phyloP scores from a whole-genome alignment of 2,797 vertebrate genomes.

The Silurus lanzhouensis region DNA sequence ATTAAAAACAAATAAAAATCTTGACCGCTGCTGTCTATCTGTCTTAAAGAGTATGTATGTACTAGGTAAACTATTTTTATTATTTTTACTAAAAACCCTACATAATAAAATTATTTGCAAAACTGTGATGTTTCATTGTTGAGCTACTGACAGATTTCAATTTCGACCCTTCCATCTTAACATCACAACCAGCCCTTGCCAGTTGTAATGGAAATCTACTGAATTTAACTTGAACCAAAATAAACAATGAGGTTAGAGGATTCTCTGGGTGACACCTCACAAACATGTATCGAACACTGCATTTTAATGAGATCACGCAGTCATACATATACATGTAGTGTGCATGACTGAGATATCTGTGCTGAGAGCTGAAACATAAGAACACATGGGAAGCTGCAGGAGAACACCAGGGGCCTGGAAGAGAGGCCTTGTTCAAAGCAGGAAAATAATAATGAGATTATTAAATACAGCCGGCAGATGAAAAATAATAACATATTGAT shows the following conservation, averaged over 20 bases:
- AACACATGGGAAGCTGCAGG: conserved; percentile 37
- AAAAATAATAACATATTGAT: conserved; percentile 86
- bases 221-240: conserved; percentile 3
- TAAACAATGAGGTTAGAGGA: background rate
- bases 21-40: background rate
- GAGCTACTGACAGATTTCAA: background rate
- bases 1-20: background rate
- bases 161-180: background rate
- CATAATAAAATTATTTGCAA: background rate
- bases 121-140: background rate
- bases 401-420: conserved; percentile 55
- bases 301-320: conserved; percentile 7
- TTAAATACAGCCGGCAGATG: conserved; percentile 83
- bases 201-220: background rate
- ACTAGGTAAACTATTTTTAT: conserved; percentile 2
- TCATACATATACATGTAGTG: conserved; percentile 4
- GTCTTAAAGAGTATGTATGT: background rate
- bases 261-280: conserved; percentile 13
- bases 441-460: conserved; percentile 80
- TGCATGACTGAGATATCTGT: conserved; percentile 9
- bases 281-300: conserved; percentile 19
- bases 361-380: conserved; percentile 36
- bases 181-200: background rate
- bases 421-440: conserved; percentile 68
- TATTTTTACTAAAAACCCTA: background rate